Percentiles rank a stretch among this genome's conserved stretches.
phyloP scores from a whole-genome alignment of 2,797 vertebrate genomes.

The Chiroxiphia lanceolata region DNA sequence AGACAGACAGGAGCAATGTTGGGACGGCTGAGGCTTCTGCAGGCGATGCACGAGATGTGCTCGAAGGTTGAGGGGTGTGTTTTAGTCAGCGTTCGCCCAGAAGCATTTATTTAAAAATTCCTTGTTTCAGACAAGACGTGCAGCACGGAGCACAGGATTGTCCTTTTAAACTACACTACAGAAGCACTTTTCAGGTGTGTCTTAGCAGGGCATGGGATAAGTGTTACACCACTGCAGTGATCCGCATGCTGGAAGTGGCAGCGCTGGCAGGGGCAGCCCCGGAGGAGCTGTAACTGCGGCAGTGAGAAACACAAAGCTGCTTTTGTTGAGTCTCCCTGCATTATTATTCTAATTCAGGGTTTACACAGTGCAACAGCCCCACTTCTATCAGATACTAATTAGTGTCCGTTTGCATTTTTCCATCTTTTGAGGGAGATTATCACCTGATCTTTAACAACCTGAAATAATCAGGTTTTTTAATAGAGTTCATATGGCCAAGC shows the following conservation, averaged over 20 bases:
- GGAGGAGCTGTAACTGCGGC: neutral
- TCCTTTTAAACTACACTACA: accelerated
- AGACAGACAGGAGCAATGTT: neutral
- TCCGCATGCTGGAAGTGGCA: neutral
- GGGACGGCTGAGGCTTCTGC: neutral
- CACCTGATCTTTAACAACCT: neutral
- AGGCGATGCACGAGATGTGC: neutral
- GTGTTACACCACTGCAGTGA: accelerated
- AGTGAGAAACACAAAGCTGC: neutral
- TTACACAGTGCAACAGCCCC: neutral
- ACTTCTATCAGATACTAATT: neutral
- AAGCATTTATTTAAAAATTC: neutral
- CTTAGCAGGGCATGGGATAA: neutral
- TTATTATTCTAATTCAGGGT: neutral
- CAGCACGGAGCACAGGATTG: accelerated
- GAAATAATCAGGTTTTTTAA: constrained; percentile 15
- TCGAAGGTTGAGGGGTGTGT: accelerated
- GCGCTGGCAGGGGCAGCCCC: neutral
- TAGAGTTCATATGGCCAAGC: neutral
- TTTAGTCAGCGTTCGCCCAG: neutral
- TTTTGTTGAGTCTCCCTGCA: neutral
- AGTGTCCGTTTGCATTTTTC: neutral
- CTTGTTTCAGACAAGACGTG: neutral
- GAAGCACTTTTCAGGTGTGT: neutral
- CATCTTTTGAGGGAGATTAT: neutral